Conservation (phyloP, 2,113 vertebrate species). For the Chinchilla lanigera region DNA sequence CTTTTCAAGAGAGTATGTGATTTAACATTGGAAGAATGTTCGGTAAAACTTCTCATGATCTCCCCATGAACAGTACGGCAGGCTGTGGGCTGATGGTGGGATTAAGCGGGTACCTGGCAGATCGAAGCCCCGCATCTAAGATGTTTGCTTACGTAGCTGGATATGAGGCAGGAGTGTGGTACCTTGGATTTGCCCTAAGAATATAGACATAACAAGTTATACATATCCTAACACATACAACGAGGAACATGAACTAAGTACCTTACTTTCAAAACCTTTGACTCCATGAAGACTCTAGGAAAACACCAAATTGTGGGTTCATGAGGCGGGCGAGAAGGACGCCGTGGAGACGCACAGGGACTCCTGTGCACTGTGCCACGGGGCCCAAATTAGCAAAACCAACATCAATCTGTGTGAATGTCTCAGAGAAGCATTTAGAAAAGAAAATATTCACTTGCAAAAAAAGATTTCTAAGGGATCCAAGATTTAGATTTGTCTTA, state of each 20-base stretch:
- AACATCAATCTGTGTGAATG: background rate
- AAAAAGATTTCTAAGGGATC: background rate
- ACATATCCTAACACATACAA: background rate
- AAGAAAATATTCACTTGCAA: background rate
- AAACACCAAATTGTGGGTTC: background rate
- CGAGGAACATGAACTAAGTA: background rate
- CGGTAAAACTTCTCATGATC: background rate
- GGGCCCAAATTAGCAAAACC: background rate
- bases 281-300: background rate
- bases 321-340: background rate
- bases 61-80: background rate
- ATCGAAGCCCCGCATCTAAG: background rate
- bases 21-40: background rate
- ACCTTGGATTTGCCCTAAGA: background rate
- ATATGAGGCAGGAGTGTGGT: background rate
- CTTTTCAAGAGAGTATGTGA: background rate
- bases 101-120: background rate
- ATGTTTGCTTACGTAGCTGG: background rate
- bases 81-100: background rate
- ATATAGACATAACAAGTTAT: background rate
- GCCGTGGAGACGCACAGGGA: background rate
- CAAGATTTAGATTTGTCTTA: background rate
- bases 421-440: background rate
- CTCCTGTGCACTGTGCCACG: background rate
- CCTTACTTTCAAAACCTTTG: slow-evolving; percentile 8